A percentile compares a stretch with the other conserved stretches of the same genome.
Evolutionary conservation across 2,797 vertebrate species (phyloP).

Genomic region (Loriculus beryllinus): DNA sequence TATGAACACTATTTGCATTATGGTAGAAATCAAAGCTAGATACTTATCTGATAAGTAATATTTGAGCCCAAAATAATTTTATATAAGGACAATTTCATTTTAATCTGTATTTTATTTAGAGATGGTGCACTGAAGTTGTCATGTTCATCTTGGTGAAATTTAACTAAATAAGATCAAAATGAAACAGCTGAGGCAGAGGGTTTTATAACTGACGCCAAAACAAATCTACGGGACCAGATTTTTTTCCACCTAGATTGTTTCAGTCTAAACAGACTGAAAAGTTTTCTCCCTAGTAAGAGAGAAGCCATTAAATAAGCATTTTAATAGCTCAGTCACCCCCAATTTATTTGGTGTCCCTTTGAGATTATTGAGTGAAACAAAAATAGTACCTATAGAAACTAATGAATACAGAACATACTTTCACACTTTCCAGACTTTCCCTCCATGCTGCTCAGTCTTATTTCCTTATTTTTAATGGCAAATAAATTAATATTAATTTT

Average conservation of each 20-base stretch:
- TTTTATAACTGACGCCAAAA: slow-evolving; percentile 67
- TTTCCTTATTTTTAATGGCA: slow-evolving; percentile 55
- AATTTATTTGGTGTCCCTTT: slow-evolving; percentile 64
- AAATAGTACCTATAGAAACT: slow-evolving; percentile 39
- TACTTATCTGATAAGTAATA: neutral
- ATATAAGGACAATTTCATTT: neutral
- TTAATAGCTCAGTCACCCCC: slow-evolving; percentile 68
- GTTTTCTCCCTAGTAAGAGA: slow-evolving; percentile 63
- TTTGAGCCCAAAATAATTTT: neutral
- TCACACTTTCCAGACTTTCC: slow-evolving; percentile 32
- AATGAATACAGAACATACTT: slow-evolving; percentile 20
- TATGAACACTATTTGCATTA: neutral
- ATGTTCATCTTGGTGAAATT: slow-evolving; percentile 38
- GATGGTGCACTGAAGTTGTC: slow-evolving; percentile 26
- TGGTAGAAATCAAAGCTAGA: neutral
- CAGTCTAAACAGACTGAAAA: slow-evolving; percentile 71
- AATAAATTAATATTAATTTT: slow-evolving; percentile 56
- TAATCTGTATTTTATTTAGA: slow-evolving; percentile 1
- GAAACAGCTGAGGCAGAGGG: slow-evolving; percentile 60
- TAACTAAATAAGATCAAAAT: slow-evolving; percentile 69
- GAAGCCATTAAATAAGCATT: slow-evolving; percentile 70
- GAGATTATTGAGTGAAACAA: slow-evolving; percentile 68
- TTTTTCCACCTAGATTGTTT: slow-evolving; percentile 76
- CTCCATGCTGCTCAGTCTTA: neutral
- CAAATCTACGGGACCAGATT: slow-evolving; percentile 64